phyloP scores from a whole-genome alignment of 2,113 vertebrate species.

The Mustela lutreola region DNA sequence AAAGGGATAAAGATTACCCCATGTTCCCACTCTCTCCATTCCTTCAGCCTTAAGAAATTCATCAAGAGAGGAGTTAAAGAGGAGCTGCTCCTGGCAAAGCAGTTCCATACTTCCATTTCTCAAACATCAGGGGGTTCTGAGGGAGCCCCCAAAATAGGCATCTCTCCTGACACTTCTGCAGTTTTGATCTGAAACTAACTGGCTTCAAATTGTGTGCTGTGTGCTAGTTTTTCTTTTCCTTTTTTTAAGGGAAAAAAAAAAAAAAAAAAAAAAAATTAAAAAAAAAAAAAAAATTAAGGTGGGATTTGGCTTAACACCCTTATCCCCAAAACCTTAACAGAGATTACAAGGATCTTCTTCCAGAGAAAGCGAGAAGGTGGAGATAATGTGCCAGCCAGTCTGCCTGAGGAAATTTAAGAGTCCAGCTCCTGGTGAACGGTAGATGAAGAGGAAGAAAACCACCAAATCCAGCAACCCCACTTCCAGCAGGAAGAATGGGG shows the following conservation, averaged over 20 bases:
- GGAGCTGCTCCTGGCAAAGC: conserved; percentile 18
- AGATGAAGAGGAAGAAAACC: conserved; percentile 8
- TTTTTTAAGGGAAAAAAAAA: conserved; percentile 16
- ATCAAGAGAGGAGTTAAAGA: background rate
- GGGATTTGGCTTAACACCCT: conserved; percentile 42
- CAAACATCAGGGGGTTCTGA: background rate
- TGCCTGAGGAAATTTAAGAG: conserved; percentile 72
- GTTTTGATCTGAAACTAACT: conserved; percentile 56
- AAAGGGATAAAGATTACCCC: background rate
- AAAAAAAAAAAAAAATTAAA: background rate
- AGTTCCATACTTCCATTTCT: background rate
- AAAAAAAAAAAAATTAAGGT: background rate
- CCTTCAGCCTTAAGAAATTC: conserved; percentile 61
- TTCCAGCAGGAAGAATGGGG: background rate
- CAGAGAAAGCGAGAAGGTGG: background rate
- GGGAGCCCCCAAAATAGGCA: background rate
- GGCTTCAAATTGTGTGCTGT: conserved; percentile 16
- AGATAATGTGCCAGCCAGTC: conserved; percentile 38
- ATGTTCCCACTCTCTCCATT: conserved; percentile 37
- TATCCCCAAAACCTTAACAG: conserved; percentile 55
- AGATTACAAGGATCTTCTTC: conserved; percentile 32
- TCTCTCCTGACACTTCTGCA: background rate
- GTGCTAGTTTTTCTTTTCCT: conserved; percentile 40
- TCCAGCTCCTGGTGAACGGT: conserved; percentile 69
- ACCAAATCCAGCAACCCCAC: conserved; percentile 9